Evolutionary conservation across 2,797 vertebrate species (phyloP).

Genomic region (Muraenolepis orangiensis): DNA sequence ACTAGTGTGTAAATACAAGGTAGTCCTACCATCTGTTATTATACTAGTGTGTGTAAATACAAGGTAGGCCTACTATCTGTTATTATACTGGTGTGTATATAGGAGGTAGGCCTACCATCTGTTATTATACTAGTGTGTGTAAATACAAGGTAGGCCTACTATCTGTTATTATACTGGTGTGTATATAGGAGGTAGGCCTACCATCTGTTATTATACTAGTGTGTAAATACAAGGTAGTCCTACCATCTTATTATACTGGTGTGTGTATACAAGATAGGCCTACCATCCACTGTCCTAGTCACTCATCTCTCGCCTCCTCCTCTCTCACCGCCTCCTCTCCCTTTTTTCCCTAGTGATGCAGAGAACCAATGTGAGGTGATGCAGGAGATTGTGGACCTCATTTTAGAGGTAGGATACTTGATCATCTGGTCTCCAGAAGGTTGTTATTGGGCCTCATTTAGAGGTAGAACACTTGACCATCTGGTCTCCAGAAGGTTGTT

Average conservation of each 20-base stretch:
- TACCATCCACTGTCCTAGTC: no score
- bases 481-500: no score
- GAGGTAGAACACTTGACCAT: slow-evolving; percentile 72
- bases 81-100: no score
- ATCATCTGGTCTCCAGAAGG: no score
- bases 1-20: slow-evolving; percentile 65
- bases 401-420: slow-evolving; percentile 81
- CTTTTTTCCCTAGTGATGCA: slow-evolving; percentile 93
- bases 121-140: no score
- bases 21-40: slow-evolving; percentile 37
- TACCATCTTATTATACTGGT: no score
- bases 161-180: no score
- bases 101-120: no score
- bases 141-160: no score
- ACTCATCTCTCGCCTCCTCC: no score
- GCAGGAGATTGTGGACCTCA: slow-evolving; percentile 97
- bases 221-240: background rate
- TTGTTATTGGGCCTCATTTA: slow-evolving; percentile 91
- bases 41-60: background rate
- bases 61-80: background rate
- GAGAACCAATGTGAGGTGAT: slow-evolving; percentile 95
- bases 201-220: no score
- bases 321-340: background rate
- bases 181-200: slow-evolving; percentile 68
- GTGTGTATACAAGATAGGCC: slow-evolving; percentile 84